Percentiles rank a stretch among this genome's conserved stretches.
Conservation (phyloP, 2,888 invertebrate genomes). For the Rhagium mordax region DNA sequence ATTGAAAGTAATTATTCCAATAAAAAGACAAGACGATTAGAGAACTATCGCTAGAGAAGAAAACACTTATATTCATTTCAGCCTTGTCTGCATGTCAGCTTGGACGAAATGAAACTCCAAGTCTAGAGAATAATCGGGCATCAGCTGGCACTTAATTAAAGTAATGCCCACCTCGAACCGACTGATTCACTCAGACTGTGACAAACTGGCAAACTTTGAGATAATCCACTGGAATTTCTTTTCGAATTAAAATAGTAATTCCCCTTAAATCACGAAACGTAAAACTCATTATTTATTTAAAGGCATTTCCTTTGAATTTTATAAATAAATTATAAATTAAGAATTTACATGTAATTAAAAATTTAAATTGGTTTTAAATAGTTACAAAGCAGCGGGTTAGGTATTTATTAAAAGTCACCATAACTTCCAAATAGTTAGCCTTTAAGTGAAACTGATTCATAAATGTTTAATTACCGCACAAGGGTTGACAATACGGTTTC, state of each 20-base stretch:
- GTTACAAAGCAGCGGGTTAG: background rate
- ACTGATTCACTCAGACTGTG: constrained; percentile 55
- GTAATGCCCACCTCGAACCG: constrained; percentile 62
- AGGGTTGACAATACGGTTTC: background rate
- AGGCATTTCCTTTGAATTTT: constrained; percentile 33
- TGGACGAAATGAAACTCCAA: constrained; percentile 58
- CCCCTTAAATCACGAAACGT: constrained; percentile 45
- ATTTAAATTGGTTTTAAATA: constrained; percentile 25
- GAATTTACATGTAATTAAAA: constrained; percentile 34
- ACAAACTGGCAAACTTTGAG: constrained; percentile 60
- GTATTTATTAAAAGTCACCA: constrained; percentile 9
- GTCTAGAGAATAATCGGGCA: constrained; percentile 65
- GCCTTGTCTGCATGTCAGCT: constrained; percentile 45
- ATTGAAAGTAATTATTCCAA: constrained; percentile 60
- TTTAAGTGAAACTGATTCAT: background rate
- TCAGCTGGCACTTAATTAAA: constrained; percentile 68
- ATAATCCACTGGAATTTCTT: constrained; percentile 58
- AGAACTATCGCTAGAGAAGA: constrained; percentile 24
- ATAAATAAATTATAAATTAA: constrained; percentile 39
- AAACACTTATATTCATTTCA: constrained; percentile 38
- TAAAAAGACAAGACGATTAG: constrained; percentile 40
- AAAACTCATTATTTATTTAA: constrained; percentile 51
- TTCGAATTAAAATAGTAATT: constrained; percentile 57
- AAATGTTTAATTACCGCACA: background rate
- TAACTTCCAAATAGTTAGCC: background rate